Evolutionary conservation across 35 echinoderm and acorn worm genomes (phyloP), one percentile per base, ranked within the genome.

Genomic region (Anneissia japonica): DNA sequence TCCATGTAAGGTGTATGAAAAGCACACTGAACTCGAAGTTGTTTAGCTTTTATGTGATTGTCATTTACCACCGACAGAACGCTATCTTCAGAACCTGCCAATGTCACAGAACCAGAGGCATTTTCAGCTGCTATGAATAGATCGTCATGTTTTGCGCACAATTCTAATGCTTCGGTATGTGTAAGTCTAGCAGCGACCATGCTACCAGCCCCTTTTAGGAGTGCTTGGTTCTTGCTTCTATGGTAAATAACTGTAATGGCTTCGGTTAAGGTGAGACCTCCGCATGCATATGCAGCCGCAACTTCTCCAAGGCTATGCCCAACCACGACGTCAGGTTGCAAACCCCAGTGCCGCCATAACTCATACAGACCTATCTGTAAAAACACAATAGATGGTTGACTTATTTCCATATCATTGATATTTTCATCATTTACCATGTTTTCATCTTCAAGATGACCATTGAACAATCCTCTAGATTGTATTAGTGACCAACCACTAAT

Each of bases 251-350:
- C 91, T 38, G 38, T 34, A 82, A 97, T 36, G 30, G 94, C 94
- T 79, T 97, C 94, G 39, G 82, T 56, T 32, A 97, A 73, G 12
- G 94, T 87, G 77, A 97, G 46, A 37, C 90, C 94, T 37, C 94
- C 94, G 37, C 56, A 75, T 0, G 90, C 94, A 80, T 97, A 97
- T 28, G 94, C 94, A 31, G 94, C 94, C 35, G 94, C 90, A 21
- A 93, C 90, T 72, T 97, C 94, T 17, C 94, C 94, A 74, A 97
- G 91, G 37, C 94, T 97, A 45, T 97, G 94, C 14, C 94, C 94
- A 38, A 97, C 87, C 31, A 93, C 64, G 4, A 77, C 91, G 32
- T 89, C 87, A 73, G 94, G 94, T 3, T 41, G 38, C 33, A 97
- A 39, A 17, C 94, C 94, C 90, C 94, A 97, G 73, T 93, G 87